Base-by-base conservation (phyloP, 2,113 vertebrate species). In the Gallinago undulata region DNA sequence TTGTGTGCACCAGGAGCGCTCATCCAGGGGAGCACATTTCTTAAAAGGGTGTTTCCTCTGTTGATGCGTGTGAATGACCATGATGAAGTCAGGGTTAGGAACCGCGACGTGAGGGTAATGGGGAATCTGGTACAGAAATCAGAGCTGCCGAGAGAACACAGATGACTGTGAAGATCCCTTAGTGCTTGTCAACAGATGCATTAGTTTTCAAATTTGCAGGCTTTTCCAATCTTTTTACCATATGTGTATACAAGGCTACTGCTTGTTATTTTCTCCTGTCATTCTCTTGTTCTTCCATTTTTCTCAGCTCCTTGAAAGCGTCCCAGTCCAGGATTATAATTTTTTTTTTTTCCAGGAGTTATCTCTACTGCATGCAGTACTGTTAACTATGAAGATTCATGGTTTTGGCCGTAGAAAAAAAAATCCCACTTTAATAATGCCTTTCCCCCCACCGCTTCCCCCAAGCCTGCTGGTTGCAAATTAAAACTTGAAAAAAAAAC, bases 81-180 rank as follows among this genome's bases (percentile, higher is more conserved):
- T 0, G 1, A 1, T 47, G 50, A 76, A 50, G 33, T 35, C 21
- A 15, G 41, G 67, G 27, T 39, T 92, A 63, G 67, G 25, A 91
- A 16, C 50, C 0, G 0, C 2, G 1, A 7, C 2, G 0, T 67
- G 48, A 80, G 74, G 31, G 16, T 62, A 22, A 19, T 45, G 30
- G 21, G 39, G 16, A 77, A 33, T 43, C 28, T 31, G n/a, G 9
- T 59, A 63, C 53, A 76, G 80, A 78, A 93, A 35, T 78, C 59
- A 48, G 56, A 96, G 18, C 69, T 64, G 37, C 31, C 30, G 6
- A 11, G 45, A 62, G 50, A 63, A 1, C 19, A 13, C 7, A 27
- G 19, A 16, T 75, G 8, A 15, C 47, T 78, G 7, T 2, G 8
- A 66, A 69, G 24, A 63, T 79, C 24, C 27, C 28, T 67, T 53